Evolutionary conservation across 2,888 invertebrate species (phyloP).

Genomic region (Catocala sponsa): DNA sequence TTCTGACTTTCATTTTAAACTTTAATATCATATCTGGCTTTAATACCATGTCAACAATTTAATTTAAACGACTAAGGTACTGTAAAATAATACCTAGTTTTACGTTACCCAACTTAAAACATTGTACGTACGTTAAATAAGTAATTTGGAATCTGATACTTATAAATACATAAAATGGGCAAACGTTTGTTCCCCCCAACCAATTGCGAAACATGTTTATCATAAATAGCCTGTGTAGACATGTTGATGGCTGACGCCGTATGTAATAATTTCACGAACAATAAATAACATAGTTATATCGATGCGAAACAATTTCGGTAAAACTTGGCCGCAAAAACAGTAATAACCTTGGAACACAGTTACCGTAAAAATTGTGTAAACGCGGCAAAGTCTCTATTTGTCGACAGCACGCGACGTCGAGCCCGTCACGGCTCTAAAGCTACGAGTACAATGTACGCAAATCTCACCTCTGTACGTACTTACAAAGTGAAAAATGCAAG

Average conservation of each 20-base stretch:
- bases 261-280: conserved; percentile 31
- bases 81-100: conserved; percentile 1
- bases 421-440: conserved; percentile 49
- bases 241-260: conserved; percentile 20
- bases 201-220: conserved; percentile 9
- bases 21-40: conserved; percentile 12
- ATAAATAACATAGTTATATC: conserved; percentile 39
- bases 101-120: not conserved
- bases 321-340: conserved; percentile 50
- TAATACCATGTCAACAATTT: conserved; percentile 23
- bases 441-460: conserved; percentile 42
- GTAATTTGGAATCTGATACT: conserved; percentile 1
- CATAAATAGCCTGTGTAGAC: conserved; percentile 4
- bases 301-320: conserved; percentile 61
- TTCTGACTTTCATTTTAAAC: conserved; percentile 13
- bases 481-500: conserved; percentile 16
- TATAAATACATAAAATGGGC: conserved; percentile 11
- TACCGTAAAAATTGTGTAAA: conserved; percentile 69
- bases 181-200: not conserved
- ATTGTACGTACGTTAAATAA: not conserved
- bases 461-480: conserved; percentile 4
- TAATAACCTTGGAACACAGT: conserved; percentile 67
- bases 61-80: conserved; percentile 22
- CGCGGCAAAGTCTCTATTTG: conserved; percentile 69
- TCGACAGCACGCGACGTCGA: conserved; percentile 65